Conservation (phyloP, 1,140 invertebrate genomes). For the Dysdera silvatica region DNA sequence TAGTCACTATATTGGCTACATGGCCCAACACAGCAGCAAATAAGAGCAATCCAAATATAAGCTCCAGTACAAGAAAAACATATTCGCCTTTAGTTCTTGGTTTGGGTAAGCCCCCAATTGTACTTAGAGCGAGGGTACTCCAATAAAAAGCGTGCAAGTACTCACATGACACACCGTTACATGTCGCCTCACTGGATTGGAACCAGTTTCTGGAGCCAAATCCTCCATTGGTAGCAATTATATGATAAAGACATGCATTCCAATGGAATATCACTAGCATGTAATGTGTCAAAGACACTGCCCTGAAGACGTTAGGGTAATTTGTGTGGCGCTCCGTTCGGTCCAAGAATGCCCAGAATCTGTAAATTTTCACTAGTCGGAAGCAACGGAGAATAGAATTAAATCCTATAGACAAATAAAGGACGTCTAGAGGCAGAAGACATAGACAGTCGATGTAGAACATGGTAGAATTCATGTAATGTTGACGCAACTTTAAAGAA, state of each 20-base stretch:
- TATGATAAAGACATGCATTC: conserved; percentile 96
- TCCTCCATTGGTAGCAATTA: conserved; percentile 86
- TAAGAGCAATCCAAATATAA: conserved; percentile 77
- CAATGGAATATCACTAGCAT: conserved; percentile 96
- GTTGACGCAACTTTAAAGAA: conserved; percentile 79
- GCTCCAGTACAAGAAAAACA: conserved; percentile 78
- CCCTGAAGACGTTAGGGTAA: conserved; percentile 94
- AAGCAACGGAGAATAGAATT: conserved; percentile 94
- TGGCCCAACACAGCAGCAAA: conserved; percentile 87
- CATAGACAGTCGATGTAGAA: conserved; percentile 99
- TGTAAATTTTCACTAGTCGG: conserved; percentile 93
- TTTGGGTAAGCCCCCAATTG: conserved; percentile 61
- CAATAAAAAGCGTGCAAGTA: conserved; percentile 97
- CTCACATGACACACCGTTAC: conserved; percentile 75
- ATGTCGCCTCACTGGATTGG: conserved; percentile 45
- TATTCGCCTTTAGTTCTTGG: conserved; percentile 77
- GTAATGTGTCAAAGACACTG: conserved; percentile 84
- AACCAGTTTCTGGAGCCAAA: conserved; percentile 87
- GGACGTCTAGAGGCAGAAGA: conserved; percentile 91
- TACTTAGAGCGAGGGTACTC: conserved; percentile 90
- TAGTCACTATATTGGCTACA: conserved; percentile 90
- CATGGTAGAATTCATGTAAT: conserved; percentile 97
- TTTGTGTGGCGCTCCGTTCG: conserved; percentile 94
- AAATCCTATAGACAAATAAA: conserved; percentile 96
- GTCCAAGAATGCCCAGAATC: conserved; percentile 97